A percentile compares a stretch with the other conserved stretches of the same genome.
These are phyloP conservation scores for Augiades crinisus DNA, from an alignment of 2,888 invertebrate species.

Conservation along the genomic window DNA sequence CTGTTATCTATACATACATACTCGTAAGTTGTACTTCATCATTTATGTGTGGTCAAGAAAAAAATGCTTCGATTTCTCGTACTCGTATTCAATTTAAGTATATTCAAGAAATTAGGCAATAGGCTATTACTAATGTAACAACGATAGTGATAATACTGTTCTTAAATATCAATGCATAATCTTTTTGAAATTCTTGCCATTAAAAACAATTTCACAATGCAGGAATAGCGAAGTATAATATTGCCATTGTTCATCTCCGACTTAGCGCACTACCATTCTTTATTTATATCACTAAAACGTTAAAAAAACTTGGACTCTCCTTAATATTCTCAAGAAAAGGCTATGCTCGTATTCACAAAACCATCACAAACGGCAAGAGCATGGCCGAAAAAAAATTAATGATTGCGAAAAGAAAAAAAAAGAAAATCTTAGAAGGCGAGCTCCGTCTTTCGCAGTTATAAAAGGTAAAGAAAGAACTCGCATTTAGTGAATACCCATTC, in stretches of 20 bases:
- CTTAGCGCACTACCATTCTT: slow-evolving; percentile 19
- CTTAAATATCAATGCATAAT: no score
- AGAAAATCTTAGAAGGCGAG: slow-evolving; percentile 68
- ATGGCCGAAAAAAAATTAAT: slow-evolving; percentile 55
- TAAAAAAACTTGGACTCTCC: slow-evolving; percentile 21
- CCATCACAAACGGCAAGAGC: slow-evolving; percentile 35
- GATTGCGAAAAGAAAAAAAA: slow-evolving; percentile 41
- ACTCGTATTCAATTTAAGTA: no score
- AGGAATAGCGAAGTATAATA: slow-evolving; percentile 15
- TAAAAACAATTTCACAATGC: slow-evolving; percentile 15
- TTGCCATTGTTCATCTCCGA: slow-evolving; percentile 9
- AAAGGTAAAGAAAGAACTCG: slow-evolving; percentile 73
- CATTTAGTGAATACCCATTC: slow-evolving; percentile 78
- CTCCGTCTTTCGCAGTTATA: slow-evolving; percentile 69
- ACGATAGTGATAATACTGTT: no score
- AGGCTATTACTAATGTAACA: no score
- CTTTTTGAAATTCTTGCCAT: neutral
- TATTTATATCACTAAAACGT: slow-evolving; percentile 24
- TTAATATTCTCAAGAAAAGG: slow-evolving; percentile 20
- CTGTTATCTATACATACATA: neutral
- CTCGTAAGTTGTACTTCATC: no score
- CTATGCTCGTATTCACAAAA: slow-evolving; percentile 29
- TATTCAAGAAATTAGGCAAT: no score
- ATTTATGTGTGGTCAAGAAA: no score
- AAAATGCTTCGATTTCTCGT: no score